Percentiles rank a stretch among this genome's conserved stretches.
Evolutionary conservation across 1,140 invertebrate genomes (phyloP).

Genomic region (Diploscapter pachys): DNA sequence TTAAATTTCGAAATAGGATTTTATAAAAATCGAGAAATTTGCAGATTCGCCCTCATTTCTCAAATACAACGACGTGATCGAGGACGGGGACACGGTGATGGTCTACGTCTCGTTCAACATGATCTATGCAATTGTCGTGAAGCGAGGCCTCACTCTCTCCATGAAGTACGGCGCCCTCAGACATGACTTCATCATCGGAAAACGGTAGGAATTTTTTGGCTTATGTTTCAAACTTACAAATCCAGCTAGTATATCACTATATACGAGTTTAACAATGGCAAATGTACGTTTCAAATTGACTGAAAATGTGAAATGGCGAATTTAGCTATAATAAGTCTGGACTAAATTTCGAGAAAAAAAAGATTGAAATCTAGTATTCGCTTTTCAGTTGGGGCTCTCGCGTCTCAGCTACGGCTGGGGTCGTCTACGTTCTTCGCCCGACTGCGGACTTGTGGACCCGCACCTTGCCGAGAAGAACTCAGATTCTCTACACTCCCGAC

Average conservation of each 20-base stretch:
- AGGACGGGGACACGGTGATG: constrained; percentile 85
- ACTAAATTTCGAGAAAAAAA: too few relatives aligned
- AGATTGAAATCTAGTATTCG: background rate
- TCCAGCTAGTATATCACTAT: too few relatives aligned
- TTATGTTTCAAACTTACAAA: constrained; percentile 31
- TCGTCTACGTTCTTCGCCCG: constrained; percentile 82
- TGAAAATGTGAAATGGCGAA: too few relatives aligned
- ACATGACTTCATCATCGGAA: constrained; percentile 79
- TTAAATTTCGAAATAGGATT: too few relatives aligned
- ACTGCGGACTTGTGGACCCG: constrained; percentile 93
- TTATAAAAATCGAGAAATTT: background rate
- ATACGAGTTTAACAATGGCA: too few relatives aligned
- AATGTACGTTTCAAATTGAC: too few relatives aligned
- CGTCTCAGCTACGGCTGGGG: constrained; percentile 75
- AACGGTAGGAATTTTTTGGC: constrained; percentile 61
- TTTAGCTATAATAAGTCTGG: too few relatives aligned
- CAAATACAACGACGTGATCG: constrained; percentile 74
- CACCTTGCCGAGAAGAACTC: constrained; percentile 87
- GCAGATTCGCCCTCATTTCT: constrained; percentile 46
- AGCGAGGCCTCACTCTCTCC: constrained; percentile 78
- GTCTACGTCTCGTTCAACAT: constrained; percentile 80
- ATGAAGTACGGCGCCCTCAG: constrained; percentile 87
- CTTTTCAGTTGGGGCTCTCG: constrained; percentile 65
- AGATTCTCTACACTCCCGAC: constrained; percentile 95
- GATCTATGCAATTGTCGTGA: constrained; percentile 74